A percentile compares a stretch with the other conserved stretches of the same genome.
Evolutionary conservation across 2,113 vertebrate genomes (phyloP).

Genomic region (Balaeniceps rex): DNA sequence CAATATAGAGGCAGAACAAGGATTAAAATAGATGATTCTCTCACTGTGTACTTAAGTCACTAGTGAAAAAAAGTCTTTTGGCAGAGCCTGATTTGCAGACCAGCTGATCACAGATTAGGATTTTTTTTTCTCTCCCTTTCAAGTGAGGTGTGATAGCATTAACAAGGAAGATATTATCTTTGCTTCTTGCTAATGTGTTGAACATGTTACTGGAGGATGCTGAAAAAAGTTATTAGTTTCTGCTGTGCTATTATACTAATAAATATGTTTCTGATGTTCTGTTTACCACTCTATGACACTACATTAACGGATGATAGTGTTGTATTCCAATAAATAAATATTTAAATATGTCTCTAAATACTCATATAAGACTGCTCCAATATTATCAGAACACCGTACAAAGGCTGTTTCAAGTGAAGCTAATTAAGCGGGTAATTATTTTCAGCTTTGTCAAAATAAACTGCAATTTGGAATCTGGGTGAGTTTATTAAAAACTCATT

Average conservation of each 20-base stretch:
- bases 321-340: neutral
- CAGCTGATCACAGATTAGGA: neutral
- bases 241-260: neutral
- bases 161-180: neutral
- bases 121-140: neutral
- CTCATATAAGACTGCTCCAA: neutral
- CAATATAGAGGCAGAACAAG: neutral
- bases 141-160: neutral
- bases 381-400: neutral
- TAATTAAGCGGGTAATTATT: constrained; percentile 42
- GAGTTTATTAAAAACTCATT: constrained; percentile 27
- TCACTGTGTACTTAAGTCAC: neutral
- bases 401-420: neutral
- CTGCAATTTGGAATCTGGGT: neutral
- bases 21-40: neutral
- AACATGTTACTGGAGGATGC: neutral
- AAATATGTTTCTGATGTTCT: neutral
- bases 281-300: neutral
- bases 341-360: neutral
- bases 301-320: neutral
- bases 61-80: neutral
- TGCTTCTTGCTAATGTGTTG: neutral
- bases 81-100: neutral
- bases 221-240: neutral
- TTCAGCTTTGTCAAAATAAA: constrained; percentile 41